Base-by-base conservation (phyloP, 2,797 vertebrate genomes). In the Megalops cyprinoides region DNA sequence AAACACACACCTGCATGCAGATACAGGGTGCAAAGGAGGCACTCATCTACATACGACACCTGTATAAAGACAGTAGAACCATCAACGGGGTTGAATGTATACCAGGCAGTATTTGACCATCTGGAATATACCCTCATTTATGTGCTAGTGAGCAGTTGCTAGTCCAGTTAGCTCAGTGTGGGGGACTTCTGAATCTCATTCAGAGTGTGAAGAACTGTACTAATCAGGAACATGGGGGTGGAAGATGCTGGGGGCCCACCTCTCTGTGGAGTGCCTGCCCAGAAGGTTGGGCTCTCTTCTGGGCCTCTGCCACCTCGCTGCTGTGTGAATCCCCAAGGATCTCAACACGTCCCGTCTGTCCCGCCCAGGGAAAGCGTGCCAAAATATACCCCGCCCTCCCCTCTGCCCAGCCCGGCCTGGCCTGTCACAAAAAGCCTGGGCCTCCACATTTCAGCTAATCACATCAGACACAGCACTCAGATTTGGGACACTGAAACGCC, bases 391-490 rank as follows among this genome's bases (percentile, higher is more conserved):
- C 48, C 8, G 0, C 25, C 28, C 25, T 42, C 5, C 2, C 2
- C 6, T 15, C 3, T 12, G 18, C 23, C 28, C 10, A n/a, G 37
- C 76, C 51, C 10, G n/a, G 37, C 76, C 71, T 55, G 62, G 25
- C 14, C 76, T 65, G 79, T 82, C 88, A 79, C 82, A 25, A 34
- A 15, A 81, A 79, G 78, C 87, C 89, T 87, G 87, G 86, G 60
- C 62, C 28, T 49, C 76, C 18, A 60, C n/a, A 31, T 56, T 44
- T 87, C 88, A 85, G 89, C 90, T 92, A 91, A 92, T 94, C 91
- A 89, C 90, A 90, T 93, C 87, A 91, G 92, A 93, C 87, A 87
- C 90, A 88, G 86, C 83, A 84, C 87, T 89, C 88, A 88, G 87
- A 91, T 93, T 85, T 85, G 80, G 79, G 86, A 83, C 84, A 88